Percentiles rank a stretch among this genome's conserved stretches.
phyloP scores from a whole-genome alignment of 2,797 vertebrate species.

The Myotis pilosus region DNA sequence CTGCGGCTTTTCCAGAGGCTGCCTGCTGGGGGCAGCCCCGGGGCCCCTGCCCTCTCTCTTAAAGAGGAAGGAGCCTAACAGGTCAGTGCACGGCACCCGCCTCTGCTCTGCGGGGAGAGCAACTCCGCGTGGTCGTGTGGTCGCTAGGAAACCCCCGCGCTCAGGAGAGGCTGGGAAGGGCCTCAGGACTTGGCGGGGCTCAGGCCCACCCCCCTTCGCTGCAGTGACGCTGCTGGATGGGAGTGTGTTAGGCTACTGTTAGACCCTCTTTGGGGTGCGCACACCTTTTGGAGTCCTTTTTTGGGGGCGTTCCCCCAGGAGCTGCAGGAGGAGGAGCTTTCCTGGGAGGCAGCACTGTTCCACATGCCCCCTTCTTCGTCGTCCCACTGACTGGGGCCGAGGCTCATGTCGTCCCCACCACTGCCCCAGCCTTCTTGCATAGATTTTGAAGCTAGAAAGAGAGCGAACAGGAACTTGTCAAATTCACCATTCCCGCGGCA shows the following conservation, averaged over 20 bases:
- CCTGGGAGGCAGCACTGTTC: conserved; percentile 95
- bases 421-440: conserved; percentile 99
- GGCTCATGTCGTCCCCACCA: conserved; percentile 92
- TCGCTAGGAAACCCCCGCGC: accelerated
- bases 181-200: neutral
- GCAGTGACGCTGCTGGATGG: neutral
- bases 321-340: conserved; percentile 93
- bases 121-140: accelerated
- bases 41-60: neutral
- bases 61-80: neutral
- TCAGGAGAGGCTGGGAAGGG: neutral
- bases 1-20: neutral
- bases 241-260: too few species aligned
- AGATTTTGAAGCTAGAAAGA: conserved; percentile 93
- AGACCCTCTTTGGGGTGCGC: neutral
- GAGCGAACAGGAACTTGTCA: neutral
- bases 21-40: too few species aligned
- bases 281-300: conserved; percentile 94
- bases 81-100: too few species aligned
- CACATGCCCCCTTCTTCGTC: conserved; percentile 96
- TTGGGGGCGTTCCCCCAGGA: conserved; percentile 95
- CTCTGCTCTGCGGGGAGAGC: accelerated
- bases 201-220: accelerated
- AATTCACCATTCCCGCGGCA: neutral
- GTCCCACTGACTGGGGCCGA: conserved; percentile 93